Conservation (phyloP, 2,113 vertebrate genomes). For the Seriola quinqueradiata region DNA sequence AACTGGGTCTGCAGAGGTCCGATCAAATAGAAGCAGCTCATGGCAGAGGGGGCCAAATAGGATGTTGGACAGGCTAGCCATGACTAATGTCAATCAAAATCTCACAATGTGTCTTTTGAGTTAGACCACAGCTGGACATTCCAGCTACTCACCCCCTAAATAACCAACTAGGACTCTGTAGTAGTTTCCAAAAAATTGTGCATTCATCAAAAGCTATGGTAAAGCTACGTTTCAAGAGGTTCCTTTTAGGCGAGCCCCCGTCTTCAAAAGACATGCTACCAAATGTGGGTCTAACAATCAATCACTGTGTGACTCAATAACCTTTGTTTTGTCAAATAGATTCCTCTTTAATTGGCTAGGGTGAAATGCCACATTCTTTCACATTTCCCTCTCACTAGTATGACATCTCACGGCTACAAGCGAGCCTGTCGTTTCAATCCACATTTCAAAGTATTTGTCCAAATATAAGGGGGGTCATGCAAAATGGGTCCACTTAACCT, state of each 20-base stretch:
- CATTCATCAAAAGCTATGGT: slow-evolving; percentile 54
- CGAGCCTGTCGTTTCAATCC: slow-evolving; percentile 8
- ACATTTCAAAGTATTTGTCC: slow-evolving; percentile 46
- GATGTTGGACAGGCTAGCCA: slow-evolving; percentile 51
- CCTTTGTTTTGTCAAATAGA: slow-evolving; percentile 52
- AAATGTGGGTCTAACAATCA: slow-evolving; percentile 52
- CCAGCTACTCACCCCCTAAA: slow-evolving; percentile 47
- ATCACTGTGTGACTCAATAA: slow-evolving; percentile 61
- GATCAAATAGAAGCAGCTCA: slow-evolving; percentile 55
- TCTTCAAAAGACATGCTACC: slow-evolving; percentile 29
- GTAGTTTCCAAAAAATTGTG: slow-evolving; percentile 53
- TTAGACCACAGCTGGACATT: slow-evolving; percentile 64
- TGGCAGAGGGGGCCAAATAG: slow-evolving; percentile 38
- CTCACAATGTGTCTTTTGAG: slow-evolving; percentile 45
- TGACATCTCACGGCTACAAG: slow-evolving; percentile 17
- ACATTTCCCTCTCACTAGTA: background rate
- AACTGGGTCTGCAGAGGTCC: slow-evolving; percentile 47
- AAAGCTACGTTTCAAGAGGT: slow-evolving; percentile 21
- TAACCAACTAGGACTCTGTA: slow-evolving; percentile 30
- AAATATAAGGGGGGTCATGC: slow-evolving; percentile 24
- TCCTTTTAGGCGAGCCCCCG: slow-evolving; percentile 30
- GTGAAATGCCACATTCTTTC: slow-evolving; percentile 60
- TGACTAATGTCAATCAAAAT: slow-evolving; percentile 69
- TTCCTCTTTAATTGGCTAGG: slow-evolving; percentile 51
- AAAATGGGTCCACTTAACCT: slow-evolving; percentile 78